Evolutionary conservation across 2,113 vertebrate species (phyloP), one percentile per base, ranked within the genome.

Genomic region (Thymallus thymallus): DNA sequence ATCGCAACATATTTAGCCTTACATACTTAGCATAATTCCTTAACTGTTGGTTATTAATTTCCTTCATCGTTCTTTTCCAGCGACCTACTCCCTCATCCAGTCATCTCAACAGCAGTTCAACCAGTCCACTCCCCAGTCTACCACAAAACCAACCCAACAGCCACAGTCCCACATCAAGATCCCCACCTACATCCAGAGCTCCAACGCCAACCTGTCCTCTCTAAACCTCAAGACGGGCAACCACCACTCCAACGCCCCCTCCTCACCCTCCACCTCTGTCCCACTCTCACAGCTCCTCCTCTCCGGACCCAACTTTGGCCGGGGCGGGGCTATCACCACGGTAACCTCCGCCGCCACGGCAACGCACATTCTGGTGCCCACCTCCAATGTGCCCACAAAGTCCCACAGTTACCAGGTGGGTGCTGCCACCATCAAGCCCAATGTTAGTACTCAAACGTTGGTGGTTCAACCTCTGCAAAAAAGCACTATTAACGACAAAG

Each of bases 401-500:
- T 82, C 90, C 0, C 91, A 88, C 5, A 88, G 80, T 13, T 94
- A 93, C 41, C 92, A 94, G 1, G 94, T 96, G 18, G 95, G 94
- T 69, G 91, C 95, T 5, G 94, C 96, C 0, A 94, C 95, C 61
- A 94, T 91, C 80, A 92, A 93, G 78, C 94, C 68, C 4, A 94
- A 79, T 45, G 91, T 0, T 63, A 90, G 89, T 16, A 93, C 96
- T 64, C 97, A 99, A 88, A 98, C 97, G 1, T 92, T 99, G 73
- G 96, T 99, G 66, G 97, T 98, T 22, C 97, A 99, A 71, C 97
- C 97, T 0, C 92, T 98, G 81, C 90, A 98, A 88, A 94, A 96
- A 71, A 92, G 80, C 24, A 81, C 89, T 0, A 79, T 86, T 10
- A 29, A 76, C 1, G 64, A 30, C 1, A n/a, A 74, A 0, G 73